Base-by-base conservation (phyloP, 2,888 invertebrate species). In the Stenodema calcarata region DNA sequence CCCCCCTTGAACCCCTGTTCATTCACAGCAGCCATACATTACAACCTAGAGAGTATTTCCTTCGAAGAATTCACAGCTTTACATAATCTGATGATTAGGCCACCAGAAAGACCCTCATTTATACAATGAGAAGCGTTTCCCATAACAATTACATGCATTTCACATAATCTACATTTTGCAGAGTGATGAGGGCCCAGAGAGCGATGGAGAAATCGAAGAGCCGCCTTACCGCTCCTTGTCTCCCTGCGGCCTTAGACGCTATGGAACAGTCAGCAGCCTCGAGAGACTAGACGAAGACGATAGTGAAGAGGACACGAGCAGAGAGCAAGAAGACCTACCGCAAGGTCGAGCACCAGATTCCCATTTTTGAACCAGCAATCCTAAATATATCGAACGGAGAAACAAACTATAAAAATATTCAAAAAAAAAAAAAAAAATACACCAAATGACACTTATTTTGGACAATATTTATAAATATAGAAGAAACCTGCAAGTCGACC, bases 191-290 rank as follows among this genome's bases (percentile, higher is more conserved):
- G 87, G 87, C 41, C 86, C 79, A 14, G 87, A 88, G 70, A 88
- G 89, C 44, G 88, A 89, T 30, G 89, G 88, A 47, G 92, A 93
- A 89, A 94, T 94, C 42, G 95, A 95, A 90, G 95, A 95, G 89
- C 94, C 95, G 35, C 95, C 95, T 18, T 95, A 95, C 90, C 93
- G 94, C 88, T 93, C 95, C 12, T 92, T 95, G 89, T 89, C 89
- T 7, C 89, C 89, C 4, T 89, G 88, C 79, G 89, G 89, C 12
- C 87, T 92, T 80, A 90, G 91, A 88, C 90, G 92, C 84, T 92
- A 91, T 89, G 92, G 92, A 11, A 92, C 92, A 0, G 90, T 92
- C 89, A 91, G 91, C 89, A 92, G 92, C 80, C 89, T 92, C 86
- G 91, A 91, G 0, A 90, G 90, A 89, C 86, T 89, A 14, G 89